Percentiles rank a stretch among this genome's conserved stretches.
Conservation (phyloP, 2,888 invertebrate genomes). For the Eubasilissa splendida region DNA sequence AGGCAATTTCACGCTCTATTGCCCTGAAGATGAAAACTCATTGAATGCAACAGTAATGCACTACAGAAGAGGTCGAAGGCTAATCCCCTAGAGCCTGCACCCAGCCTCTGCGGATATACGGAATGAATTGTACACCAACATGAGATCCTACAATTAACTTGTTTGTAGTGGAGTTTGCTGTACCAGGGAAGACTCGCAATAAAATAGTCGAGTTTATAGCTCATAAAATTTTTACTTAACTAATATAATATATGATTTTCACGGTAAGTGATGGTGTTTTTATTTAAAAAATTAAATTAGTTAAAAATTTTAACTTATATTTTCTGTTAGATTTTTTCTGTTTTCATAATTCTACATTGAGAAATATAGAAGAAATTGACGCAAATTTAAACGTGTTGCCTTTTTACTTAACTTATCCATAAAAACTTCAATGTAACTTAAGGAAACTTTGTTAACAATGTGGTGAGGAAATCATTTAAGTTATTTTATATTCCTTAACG, state of each 20-base stretch:
- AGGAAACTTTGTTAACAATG: not conserved
- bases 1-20: constrained; percentile 13
- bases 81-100: not conserved
- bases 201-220: not conserved
- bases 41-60: constrained; percentile 13
- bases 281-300: no score
- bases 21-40: constrained; percentile 2
- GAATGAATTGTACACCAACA: constrained; percentile 26
- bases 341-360: no score
- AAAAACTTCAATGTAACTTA: not conserved
- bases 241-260: not conserved
- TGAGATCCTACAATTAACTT: constrained; percentile 36
- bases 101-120: constrained; percentile 3
- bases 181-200: not conserved
- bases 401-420: no score
- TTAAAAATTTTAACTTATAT: no score
- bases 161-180: constrained; percentile 17
- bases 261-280: no score
- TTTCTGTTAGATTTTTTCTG: no score
- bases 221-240: not conserved
- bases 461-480: not conserved
- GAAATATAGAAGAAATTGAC: no score
- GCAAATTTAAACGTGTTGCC: no score
- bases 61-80: constrained; percentile 19
- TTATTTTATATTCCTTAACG: not conserved